A percentile compares a stretch with the other conserved stretches of the same genome.
Evolutionary conservation across 2,888 invertebrate species (phyloP).

Genomic region (Oasisia sp.): DNA sequence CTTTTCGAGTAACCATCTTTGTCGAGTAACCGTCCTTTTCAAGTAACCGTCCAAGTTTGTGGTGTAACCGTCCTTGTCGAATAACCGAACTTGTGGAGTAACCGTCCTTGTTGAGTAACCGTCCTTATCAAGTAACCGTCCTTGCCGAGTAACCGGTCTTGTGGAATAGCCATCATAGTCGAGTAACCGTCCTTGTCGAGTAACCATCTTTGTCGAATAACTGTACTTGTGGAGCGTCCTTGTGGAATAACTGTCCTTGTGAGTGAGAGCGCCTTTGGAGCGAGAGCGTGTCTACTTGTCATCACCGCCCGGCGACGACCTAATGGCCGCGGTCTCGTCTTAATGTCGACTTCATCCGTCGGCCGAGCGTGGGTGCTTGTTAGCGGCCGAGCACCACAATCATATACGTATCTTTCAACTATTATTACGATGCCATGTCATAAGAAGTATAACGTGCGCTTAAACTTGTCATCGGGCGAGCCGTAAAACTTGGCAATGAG

Average conservation of each 20-base stretch:
- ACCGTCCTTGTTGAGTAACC: no score
- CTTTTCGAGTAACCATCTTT: no score
- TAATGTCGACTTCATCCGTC: neutral
- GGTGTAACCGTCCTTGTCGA: no score
- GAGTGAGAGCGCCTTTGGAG: neutral
- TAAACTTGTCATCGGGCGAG: slow-evolving; percentile 3
- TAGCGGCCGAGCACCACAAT: neutral
- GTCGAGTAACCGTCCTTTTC: no score
- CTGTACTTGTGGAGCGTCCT: no score
- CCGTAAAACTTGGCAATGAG: neutral
- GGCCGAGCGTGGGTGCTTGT: neutral
- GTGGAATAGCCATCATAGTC: no score
- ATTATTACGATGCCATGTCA: slow-evolving; percentile 3
- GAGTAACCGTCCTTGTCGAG: no score
- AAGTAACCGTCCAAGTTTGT: no score
- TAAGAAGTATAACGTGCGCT: slow-evolving; percentile 5
- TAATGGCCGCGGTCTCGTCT: neutral
- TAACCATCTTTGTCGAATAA: no score
- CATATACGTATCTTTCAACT: slow-evolving; percentile 17
- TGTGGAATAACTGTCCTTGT: neutral
- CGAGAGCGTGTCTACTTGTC: neutral
- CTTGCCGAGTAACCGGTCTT: no score
- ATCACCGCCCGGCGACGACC: neutral
- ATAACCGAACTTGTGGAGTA: no score
- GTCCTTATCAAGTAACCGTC: no score